Percentiles rank a stretch among this genome's conserved stretches.
These are phyloP conservation scores for Montipora capitata DNA, from an alignment of 92 coral and sea anemone species.

Conservation along the genomic window DNA sequence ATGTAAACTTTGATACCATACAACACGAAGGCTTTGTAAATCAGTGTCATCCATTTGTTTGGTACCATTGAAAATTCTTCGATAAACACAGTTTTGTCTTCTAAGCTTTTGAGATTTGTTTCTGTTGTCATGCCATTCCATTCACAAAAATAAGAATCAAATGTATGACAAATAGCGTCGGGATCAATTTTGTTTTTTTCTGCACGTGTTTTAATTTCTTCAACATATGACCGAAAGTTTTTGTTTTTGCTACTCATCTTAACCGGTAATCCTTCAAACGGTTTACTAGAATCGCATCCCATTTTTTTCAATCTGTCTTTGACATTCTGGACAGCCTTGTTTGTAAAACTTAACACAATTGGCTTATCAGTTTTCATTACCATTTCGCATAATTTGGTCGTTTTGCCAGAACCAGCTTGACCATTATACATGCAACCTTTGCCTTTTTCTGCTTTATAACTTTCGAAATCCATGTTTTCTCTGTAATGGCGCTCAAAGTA, in stretches of 20 bases:
- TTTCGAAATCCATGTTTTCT: conserved; percentile 17
- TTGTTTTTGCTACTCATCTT: not conserved
- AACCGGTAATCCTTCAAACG: not conserved
- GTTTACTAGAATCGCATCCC: not conserved
- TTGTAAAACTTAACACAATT: not conserved
- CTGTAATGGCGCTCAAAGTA: conserved; percentile 65
- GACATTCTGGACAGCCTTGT: not conserved
- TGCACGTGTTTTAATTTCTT: not conserved
- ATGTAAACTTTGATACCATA: not conserved
- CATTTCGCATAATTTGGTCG: not conserved
- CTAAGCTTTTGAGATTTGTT: not conserved
- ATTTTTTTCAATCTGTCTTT: not conserved
- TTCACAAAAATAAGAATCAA: too few relatives aligned
- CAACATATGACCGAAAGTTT: not conserved
- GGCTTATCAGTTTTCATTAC: not conserved
- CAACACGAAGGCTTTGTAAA: too few relatives aligned
- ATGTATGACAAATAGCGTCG: not conserved
- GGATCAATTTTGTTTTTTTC: not conserved
- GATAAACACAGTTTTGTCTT: not conserved
- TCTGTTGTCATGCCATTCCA: too few relatives aligned
- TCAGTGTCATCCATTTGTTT: too few relatives aligned
- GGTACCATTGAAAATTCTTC: too few relatives aligned
- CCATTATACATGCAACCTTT: conserved; percentile 36
- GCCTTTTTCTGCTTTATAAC: not conserved
- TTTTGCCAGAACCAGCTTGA: not conserved